Evolutionary conservation across 2,113 vertebrate genomes (phyloP), one percentile per base, ranked within the genome.

Genomic region (Scatophagus argus): DNA sequence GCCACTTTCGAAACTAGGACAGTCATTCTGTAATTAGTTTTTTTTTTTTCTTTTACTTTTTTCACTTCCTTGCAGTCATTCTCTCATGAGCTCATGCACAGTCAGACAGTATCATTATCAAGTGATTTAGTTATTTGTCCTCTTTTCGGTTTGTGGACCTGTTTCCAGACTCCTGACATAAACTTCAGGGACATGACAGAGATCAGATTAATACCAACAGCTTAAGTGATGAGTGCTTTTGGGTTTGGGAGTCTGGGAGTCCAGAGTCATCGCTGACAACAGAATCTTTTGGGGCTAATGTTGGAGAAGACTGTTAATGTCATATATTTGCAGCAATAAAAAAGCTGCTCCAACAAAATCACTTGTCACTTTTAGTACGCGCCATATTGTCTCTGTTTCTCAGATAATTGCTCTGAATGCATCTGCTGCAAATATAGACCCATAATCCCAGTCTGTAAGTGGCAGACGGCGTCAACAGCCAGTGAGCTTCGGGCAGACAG

Each of bases 1-100:
- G 77, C n/a, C 60, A 59, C 38, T 77, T 82, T 68, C 72, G 71
- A 87, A 89, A 86, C 59, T 73, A 49, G 81, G 82, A 70, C 73
- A 87, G 29, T 39, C 36, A 38, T 73, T 62, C 55, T 68, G 78
- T 62, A 72, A 79, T 85, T 84, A 75, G 47, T 66, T 54, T n/a
- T n/a, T n/a, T n/a, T n/a, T n/a, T n/a, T n/a, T n/a, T n/a, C n/a
- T n/a, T n/a, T n/a, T n/a, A n/a, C n/a, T n/a, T n/a, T n/a, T n/a
- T n/a, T n/a, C n/a, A n/a, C n/a, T n/a, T n/a, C n/a, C 36, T 41
- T 23, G 5, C n/a, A 11, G 13, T 62, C 9, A 13, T 41, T 60
- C 36, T 43, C 46, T 69, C 27, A 55, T 70, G 19, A 47, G 51
- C 36, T 61, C 44, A 44, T 63, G 27, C 77, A 72, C 55, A 66